A percentile compares a stretch with the other conserved stretches of the same genome.
These are phyloP conservation scores for Melanostoma mellinum DNA, from an alignment of 2,888 invertebrate genomes.

Conservation along the genomic window DNA sequence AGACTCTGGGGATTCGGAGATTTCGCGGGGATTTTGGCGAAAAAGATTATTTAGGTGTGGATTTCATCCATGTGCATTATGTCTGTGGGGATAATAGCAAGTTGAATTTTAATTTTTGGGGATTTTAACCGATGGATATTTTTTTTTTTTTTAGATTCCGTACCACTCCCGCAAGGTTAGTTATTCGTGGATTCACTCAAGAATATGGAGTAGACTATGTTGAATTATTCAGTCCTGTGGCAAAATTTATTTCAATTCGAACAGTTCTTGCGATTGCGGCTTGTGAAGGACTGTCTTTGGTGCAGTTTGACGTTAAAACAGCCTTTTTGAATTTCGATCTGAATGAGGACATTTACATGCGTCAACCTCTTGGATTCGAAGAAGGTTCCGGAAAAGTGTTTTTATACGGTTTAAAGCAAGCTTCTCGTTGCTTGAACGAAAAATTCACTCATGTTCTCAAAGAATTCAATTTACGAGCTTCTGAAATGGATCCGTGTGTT, in stretches of 20 bases:
- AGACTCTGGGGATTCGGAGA: no score
- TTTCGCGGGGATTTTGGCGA: no score
- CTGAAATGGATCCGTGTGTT: constrained; percentile 75
- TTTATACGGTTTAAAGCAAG: constrained; percentile 74
- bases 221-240: no score
- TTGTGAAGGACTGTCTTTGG: constrained; percentile 20
- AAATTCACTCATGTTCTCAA: constrained; percentile 72
- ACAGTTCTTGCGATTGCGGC: constrained; percentile 68
- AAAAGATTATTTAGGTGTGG: no score
- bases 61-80: no score
- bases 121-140: no score
- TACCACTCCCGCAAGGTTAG: no score
- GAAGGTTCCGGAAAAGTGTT: constrained; percentile 72
- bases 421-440: constrained; percentile 73
- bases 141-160: no score
- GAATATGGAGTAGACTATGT: no score
- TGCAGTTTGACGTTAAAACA: constrained; percentile 45
- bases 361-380: constrained; percentile 65
- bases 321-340: constrained; percentile 22
- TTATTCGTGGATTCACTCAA: no score
- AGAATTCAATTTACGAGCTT: constrained; percentile 71
- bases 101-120: no score
- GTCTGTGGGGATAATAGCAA: no score
- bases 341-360: constrained; percentile 52
- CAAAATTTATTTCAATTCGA: constrained; percentile 62